These are phyloP conservation scores for Drosophila quadrilineata DNA, from an alignment of 1,140 invertebrate species.

Conservation along the genomic window DNA sequence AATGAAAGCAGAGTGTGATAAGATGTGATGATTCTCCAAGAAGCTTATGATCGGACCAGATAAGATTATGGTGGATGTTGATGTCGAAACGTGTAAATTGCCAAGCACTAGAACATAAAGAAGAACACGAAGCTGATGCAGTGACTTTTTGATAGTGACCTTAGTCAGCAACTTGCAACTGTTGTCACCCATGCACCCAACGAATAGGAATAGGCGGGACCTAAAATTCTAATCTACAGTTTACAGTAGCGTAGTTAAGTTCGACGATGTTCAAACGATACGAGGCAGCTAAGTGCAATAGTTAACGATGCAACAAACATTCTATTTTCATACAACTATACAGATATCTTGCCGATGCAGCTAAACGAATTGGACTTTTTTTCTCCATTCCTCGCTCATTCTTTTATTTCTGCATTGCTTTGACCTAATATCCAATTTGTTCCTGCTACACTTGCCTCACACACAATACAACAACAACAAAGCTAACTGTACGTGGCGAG, in stretches of 20 bases:
- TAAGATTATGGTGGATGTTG: conserved; percentile 18
- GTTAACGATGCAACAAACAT: too few species aligned
- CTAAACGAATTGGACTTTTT: too few species aligned
- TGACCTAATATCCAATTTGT: too few species aligned
- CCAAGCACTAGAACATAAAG: background rate
- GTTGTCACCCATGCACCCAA: background rate
- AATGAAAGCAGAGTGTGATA: conserved; percentile 27
- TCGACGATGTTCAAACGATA: too few species aligned
- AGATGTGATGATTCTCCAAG: conserved; percentile 19
- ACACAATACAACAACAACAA: conserved; percentile 33
- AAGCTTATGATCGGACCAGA: conserved; percentile 28
- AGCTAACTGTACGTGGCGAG: conserved; percentile 53
- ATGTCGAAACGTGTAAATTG: conserved; percentile 24
- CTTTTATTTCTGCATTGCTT: background rate
- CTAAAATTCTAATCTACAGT: too few species aligned
- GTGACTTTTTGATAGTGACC: conserved; percentile 15
- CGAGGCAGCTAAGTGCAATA: too few species aligned
- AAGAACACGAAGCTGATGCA: too few species aligned
- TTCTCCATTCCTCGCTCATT: too few species aligned
- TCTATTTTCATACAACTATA: too few species aligned
- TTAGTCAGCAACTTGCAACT: conserved; percentile 11
- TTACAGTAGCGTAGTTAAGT: too few species aligned
- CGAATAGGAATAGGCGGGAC: too few species aligned
- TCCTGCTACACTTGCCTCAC: background rate
- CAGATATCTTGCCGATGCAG: too few species aligned